These are phyloP conservation scores for Athene cunicularia DNA, from an alignment of 2,113 vertebrate species.

Conservation along the genomic window DNA sequence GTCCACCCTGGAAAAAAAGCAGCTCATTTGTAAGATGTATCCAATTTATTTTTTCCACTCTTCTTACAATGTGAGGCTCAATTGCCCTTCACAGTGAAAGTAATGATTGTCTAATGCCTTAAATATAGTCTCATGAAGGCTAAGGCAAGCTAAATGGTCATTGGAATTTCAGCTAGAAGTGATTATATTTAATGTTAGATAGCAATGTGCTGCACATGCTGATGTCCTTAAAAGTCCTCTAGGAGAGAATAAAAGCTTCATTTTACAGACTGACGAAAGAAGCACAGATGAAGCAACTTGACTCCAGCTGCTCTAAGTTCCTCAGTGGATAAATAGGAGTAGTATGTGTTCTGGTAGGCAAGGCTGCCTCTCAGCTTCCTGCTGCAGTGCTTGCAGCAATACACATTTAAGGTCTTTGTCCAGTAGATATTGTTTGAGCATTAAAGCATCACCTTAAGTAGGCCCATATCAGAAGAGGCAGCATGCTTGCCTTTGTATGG, in stretches of 20 bases:
- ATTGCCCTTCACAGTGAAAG: background rate
- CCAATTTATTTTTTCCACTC: background rate
- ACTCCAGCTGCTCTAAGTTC: constrained; percentile 29
- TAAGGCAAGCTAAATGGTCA: background rate
- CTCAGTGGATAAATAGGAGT: background rate
- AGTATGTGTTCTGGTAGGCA: background rate
- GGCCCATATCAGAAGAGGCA: background rate
- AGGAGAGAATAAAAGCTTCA: background rate
- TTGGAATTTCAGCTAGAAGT: constrained; percentile 8
- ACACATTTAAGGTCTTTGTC: background rate
- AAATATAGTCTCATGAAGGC: background rate
- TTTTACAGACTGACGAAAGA: background rate
- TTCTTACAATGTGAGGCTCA: background rate
- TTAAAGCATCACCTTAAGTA: background rate
- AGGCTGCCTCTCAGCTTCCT: background rate
- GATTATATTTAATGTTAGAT: background rate
- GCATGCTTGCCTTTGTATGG: background rate
- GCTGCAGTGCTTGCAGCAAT: background rate
- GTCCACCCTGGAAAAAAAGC: background rate
- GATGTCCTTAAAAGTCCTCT: background rate
- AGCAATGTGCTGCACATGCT: background rate
- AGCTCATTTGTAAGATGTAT: background rate
- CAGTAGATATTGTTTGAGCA: background rate
- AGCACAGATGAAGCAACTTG: background rate
- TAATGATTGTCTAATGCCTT: background rate